Percentiles rank a stretch among this genome's conserved stretches.
Evolutionary conservation across 2,113 vertebrate genomes (phyloP).

Genomic region (Sarotherodon lohbergeri): DNA sequence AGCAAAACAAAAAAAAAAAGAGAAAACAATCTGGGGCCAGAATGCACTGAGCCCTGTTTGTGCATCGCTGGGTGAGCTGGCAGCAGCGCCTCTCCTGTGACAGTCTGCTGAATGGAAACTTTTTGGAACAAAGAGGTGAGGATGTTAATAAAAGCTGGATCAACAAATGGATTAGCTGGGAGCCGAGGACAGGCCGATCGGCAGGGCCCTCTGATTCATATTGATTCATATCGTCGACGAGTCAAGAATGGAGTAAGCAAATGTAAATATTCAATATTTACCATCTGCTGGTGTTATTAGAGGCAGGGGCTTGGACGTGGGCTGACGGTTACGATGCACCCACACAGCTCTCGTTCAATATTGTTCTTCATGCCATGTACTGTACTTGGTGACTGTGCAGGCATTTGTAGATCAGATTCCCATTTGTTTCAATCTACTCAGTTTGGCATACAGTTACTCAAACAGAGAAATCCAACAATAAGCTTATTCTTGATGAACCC

Average conservation of each 20-base stretch:
- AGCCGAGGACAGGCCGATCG: constrained; percentile 27
- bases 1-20: not conserved
- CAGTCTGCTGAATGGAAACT: constrained; percentile 10
- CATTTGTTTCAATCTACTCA: constrained; percentile 36
- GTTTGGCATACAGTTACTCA: not conserved
- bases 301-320: constrained; percentile 58
- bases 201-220: constrained; percentile 46
- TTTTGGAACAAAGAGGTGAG: constrained; percentile 51
- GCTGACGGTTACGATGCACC: constrained; percentile 43
- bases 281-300: constrained; percentile 72
- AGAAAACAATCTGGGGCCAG: not conserved
- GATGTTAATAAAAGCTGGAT: constrained; percentile 66
- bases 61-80: not conserved
- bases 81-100: not conserved
- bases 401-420: constrained; percentile 55
- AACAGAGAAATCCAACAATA: not conserved
- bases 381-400: constrained; percentile 28
- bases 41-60: not conserved
- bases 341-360: constrained; percentile 53
- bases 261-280: constrained; percentile 82
- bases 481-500: not conserved
- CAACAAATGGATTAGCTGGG: constrained; percentile 58
- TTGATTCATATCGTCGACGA: constrained; percentile 68
- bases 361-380: constrained; percentile 39
- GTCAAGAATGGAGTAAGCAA: constrained; percentile 68